Conservation (phyloP, 2,797 vertebrate species). For the Liparis tanakae region DNA sequence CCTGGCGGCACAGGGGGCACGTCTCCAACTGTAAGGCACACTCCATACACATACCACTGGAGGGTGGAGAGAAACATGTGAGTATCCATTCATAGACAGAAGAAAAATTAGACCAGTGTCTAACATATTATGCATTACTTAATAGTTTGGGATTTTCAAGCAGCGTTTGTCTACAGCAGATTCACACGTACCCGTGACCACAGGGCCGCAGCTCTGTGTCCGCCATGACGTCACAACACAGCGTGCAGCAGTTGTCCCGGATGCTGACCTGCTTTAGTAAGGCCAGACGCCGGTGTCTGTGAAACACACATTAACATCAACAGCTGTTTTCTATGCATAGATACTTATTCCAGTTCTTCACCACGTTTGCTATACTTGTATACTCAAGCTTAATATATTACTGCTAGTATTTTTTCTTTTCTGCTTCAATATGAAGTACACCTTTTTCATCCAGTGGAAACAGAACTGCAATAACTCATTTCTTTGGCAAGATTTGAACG, state of each 20-base stretch:
- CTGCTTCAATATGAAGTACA: no score
- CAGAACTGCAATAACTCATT: no score
- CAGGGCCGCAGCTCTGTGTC: slow-evolving; percentile 97
- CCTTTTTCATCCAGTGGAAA: no score
- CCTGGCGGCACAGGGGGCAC: slow-evolving; percentile 98
- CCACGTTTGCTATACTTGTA: no score
- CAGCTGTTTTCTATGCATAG: no score
- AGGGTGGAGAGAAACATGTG: neutral
- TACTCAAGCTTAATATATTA: no score
- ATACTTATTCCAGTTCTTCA: no score
- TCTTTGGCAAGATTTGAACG: no score
- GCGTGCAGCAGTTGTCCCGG: slow-evolving; percentile 97
- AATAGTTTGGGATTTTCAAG: neutral
- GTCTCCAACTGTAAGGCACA: slow-evolving; percentile 99
- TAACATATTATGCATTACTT: neutral
- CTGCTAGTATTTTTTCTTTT: no score
- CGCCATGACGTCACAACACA: slow-evolving; percentile 97
- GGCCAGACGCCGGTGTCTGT: slow-evolving; percentile 86
- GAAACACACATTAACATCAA: slow-evolving; percentile 9
- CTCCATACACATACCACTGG: slow-evolving; percentile 98
- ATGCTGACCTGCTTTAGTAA: slow-evolving; percentile 98
- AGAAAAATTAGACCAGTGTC: neutral
- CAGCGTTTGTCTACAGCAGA: neutral
- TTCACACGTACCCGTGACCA: slow-evolving; percentile 90
- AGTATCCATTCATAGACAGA: neutral